Evolutionary conservation across 2,797 vertebrate species (phyloP).

Genomic region (Schizopygopsis malacanthus): DNA sequence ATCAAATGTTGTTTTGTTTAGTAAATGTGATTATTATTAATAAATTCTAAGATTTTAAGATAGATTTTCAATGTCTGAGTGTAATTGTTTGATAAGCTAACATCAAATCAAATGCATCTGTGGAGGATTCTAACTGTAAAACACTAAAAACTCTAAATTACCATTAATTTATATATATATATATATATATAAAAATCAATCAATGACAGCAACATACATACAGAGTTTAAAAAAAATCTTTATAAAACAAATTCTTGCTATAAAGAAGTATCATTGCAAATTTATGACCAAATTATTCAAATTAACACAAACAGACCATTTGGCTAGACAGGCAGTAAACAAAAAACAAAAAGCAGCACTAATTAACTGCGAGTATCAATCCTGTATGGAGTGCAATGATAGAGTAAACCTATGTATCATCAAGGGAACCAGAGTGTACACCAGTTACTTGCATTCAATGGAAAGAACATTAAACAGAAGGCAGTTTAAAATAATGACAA

Average conservation of each 20-base stretch:
- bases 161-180: not conserved
- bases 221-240: not conserved
- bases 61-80: not conserved
- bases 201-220: constrained; percentile 4
- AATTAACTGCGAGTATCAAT: not conserved
- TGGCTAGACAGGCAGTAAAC: not conserved
- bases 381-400: constrained; percentile 10
- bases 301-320: constrained; percentile 9
- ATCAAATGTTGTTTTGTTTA: not conserved
- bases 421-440: not conserved
- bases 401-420: not conserved
- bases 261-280: constrained; percentile 28
- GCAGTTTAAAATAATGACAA: constrained; percentile 13
- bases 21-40: not conserved
- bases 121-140: not conserved
- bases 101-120: not conserved
- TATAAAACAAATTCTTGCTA: constrained; percentile 26
- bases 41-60: not conserved
- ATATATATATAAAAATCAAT: not conserved
- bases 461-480: not conserved
- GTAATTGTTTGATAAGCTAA: not conserved
- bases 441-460: no score
- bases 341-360: not conserved
- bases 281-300: constrained; percentile 2
- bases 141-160: not conserved